Conservation (phyloP, 2,888 invertebrate species). For the Rhorus exstirpatorius region DNA sequence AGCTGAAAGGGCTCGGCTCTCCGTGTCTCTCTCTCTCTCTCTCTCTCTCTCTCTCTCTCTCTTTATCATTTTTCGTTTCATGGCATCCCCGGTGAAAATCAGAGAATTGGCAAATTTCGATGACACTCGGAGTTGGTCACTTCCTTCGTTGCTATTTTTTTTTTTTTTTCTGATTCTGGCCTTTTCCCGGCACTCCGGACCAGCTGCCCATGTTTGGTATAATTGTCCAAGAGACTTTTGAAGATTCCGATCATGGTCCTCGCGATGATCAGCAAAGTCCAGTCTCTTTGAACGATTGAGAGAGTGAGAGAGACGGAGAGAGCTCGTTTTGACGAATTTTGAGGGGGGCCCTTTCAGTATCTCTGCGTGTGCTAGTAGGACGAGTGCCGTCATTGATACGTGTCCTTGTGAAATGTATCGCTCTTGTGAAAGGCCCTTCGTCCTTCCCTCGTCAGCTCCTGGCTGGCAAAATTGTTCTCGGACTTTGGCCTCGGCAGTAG, state of each 20-base stretch:
- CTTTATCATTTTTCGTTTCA: no score
- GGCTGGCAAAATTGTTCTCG: conserved; percentile 92
- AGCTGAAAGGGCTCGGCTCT: conserved; percentile 49
- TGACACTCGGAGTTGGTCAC: conserved; percentile 35
- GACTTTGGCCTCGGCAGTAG: conserved; percentile 93
- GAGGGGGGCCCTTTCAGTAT: conserved; percentile 81
- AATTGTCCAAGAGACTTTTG: conserved; percentile 14
- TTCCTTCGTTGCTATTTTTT: conserved; percentile 40
- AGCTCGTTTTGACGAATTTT: not conserved
- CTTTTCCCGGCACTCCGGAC: no score
- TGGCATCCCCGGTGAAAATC: no score
- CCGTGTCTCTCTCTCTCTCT: conserved; percentile 19
- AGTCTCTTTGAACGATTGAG: conserved; percentile 27
- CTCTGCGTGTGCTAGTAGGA: conserved; percentile 88
- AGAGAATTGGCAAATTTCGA: not conserved
- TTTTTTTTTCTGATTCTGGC: conserved; percentile 9
- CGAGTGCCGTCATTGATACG: conserved; percentile 92
- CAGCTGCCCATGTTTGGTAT: no score
- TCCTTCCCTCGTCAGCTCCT: conserved; percentile 87
- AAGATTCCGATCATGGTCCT: conserved; percentile 34
- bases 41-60: conserved; percentile 1
- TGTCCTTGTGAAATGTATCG: conserved; percentile 92
- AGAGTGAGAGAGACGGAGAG: conserved; percentile 47
- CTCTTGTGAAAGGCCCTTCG: conserved; percentile 91
- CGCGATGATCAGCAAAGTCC: conserved; percentile 44